Evolutionary conservation across 1,140 invertebrate genomes (phyloP).

Genomic region (Cyrtorhinus lividipennis): DNA sequence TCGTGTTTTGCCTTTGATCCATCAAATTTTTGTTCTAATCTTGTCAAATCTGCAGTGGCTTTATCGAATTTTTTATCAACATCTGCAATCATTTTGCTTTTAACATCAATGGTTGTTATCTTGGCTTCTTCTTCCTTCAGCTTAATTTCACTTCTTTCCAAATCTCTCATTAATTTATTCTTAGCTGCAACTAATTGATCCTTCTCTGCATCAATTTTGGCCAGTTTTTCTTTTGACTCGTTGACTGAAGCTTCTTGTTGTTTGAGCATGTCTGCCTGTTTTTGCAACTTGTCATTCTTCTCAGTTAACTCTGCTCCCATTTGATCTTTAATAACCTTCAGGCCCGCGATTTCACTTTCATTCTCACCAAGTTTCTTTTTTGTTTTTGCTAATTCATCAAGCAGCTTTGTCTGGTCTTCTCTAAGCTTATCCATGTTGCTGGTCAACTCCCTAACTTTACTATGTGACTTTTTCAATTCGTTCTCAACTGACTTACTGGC

Average conservation of each 20-base stretch:
- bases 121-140: too few species aligned
- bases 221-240: background rate
- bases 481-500: background rate
- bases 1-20: background rate
- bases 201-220: background rate
- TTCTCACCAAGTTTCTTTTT: background rate
- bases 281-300: background rate
- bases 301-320: background rate
- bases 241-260: background rate
- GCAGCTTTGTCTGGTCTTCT: background rate
- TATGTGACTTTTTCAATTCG: background rate
- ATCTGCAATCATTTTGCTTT: too few species aligned
- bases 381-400: background rate
- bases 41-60: too few species aligned
- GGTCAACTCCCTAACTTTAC: background rate
- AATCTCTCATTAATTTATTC: too few species aligned
- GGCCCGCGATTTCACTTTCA: background rate
- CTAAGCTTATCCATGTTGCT: background rate
- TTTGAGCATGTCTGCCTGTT: background rate
- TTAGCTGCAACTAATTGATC: too few species aligned
- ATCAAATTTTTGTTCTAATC: background rate
- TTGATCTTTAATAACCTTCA: background rate
- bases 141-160: too few species aligned
- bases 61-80: background rate
- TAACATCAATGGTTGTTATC: too few species aligned